A percentile compares a stretch with the other conserved stretches of the same genome.
Evolutionary conservation across 2,797 vertebrate species (phyloP).

Genomic region (Erethizon dorsatum): DNA sequence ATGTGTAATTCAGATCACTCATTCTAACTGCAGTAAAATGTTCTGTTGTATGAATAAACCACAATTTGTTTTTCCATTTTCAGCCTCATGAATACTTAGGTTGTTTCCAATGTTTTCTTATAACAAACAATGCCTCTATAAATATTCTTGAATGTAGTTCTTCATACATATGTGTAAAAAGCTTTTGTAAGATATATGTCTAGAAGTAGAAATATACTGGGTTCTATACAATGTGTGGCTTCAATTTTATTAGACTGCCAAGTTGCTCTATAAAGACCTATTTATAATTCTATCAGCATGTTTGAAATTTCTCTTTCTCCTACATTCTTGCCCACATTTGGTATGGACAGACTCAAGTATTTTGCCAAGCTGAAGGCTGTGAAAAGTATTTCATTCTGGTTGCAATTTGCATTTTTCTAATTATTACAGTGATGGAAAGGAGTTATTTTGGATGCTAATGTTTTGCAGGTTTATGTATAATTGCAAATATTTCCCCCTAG

Average conservation of each 20-base stretch:
- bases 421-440: slow-evolving; percentile 8
- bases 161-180: neutral
- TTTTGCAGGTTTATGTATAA: slow-evolving; percentile 35
- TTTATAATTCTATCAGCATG: slow-evolving; percentile 54
- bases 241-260: slow-evolving; percentile 36
- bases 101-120: slow-evolving; percentile 50
- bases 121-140: slow-evolving; percentile 9
- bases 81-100: slow-evolving; percentile 35
- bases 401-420: neutral
- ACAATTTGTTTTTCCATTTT: slow-evolving; percentile 67
- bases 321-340: slow-evolving; percentile 59
- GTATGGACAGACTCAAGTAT: slow-evolving; percentile 19
- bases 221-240: neutral
- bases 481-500: slow-evolving; percentile 33
- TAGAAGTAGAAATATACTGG: neutral
- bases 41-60: slow-evolving; percentile 19
- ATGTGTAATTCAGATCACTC: slow-evolving; percentile 14
- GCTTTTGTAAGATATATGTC: neutral
- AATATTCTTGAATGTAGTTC: neutral
- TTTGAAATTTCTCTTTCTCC: slow-evolving; percentile 34
- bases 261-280: slow-evolving; percentile 17
- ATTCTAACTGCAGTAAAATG: slow-evolving; percentile 32
- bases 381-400: slow-evolving; percentile 54
- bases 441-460: slow-evolving; percentile 44
- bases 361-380: slow-evolving; percentile 37